phyloP scores from a whole-genome alignment of 1,140 invertebrate species.

The Drosophila tristis region DNA sequence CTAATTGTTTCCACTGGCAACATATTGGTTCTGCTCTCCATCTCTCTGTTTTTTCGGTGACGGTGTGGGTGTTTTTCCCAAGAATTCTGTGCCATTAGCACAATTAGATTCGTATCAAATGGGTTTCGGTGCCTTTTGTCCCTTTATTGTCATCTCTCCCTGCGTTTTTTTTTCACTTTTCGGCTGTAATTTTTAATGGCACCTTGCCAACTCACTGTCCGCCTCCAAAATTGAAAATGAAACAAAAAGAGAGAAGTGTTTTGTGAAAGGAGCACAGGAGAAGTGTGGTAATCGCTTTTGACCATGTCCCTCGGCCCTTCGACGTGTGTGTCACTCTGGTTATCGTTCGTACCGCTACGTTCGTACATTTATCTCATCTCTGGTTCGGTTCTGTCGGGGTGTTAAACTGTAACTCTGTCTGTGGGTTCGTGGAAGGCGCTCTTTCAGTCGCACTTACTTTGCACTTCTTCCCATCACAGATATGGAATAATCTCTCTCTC shows the following conservation, averaged over 20 bases:
- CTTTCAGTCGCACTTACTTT: constrained; percentile 53
- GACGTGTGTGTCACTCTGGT: constrained; percentile 73
- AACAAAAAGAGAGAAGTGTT: constrained; percentile 17
- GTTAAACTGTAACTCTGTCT: constrained; percentile 81
- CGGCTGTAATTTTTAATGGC: constrained; percentile 82
- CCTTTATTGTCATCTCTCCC: constrained; percentile 77
- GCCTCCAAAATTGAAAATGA: constrained; percentile 44
- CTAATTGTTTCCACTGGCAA: constrained; percentile 45
- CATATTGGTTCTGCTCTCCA: constrained; percentile 50
- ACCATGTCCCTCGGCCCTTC: constrained; percentile 58
- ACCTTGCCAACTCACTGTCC: constrained; percentile 83
- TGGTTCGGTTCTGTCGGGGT: constrained; percentile 68
- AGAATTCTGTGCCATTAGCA: constrained; percentile 80
- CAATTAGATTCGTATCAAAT: constrained; percentile 84
- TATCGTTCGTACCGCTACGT: constrained; percentile 41
- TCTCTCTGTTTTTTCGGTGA: constrained; percentile 2
- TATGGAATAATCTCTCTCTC: constrained; percentile 26
- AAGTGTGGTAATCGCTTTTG: constrained; percentile 81
- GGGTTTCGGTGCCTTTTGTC: constrained; percentile 71
- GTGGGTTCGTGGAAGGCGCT: constrained; percentile 55
- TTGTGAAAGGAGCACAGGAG: constrained; percentile 17
- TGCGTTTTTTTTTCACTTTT: constrained; percentile 48
- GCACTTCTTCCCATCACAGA: constrained; percentile 12
- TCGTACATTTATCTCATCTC: too few relatives aligned
- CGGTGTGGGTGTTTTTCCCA: constrained; percentile 52